Evolutionary conservation across 2,797 vertebrate species (phyloP).

Genomic region (Malacoctenus gilli): DNA sequence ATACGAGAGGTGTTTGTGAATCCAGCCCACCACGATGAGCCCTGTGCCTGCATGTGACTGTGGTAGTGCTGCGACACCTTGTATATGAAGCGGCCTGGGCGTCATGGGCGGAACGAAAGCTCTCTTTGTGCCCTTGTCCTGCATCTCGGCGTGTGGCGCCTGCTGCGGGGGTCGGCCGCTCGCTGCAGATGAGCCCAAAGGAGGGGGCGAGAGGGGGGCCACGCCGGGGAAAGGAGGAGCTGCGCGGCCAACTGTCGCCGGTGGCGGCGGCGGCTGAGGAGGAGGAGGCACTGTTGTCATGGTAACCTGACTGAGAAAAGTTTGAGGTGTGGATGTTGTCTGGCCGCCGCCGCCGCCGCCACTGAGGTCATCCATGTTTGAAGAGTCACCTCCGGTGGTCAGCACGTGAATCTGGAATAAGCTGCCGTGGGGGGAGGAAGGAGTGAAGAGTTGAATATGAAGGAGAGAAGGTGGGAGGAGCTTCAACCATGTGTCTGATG

Average conservation of each 20-base stretch:
- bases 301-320: constrained; percentile 72
- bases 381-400: constrained; percentile 59
- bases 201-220: constrained; percentile 52
- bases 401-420: constrained; percentile 72
- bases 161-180: constrained; percentile 60
- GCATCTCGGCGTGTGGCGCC: constrained; percentile 54
- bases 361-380: constrained; percentile 58
- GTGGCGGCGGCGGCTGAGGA: constrained; percentile 51
- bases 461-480: constrained; percentile 1
- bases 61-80: constrained; percentile 71
- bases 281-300: constrained; percentile 68
- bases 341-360: constrained; percentile 46
- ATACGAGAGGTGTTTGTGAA: constrained; percentile 31
- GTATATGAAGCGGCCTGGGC: constrained; percentile 74
- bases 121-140: constrained; percentile 76
- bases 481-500: constrained; percentile 2
- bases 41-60: constrained; percentile 24
- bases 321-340: constrained; percentile 67
- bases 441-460: constrained; percentile 24
- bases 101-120: constrained; percentile 76
- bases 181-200: constrained; percentile 62
- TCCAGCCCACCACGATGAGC: constrained; percentile 22
- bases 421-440: constrained; percentile 55
- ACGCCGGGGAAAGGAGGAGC: constrained; percentile 48
- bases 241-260: constrained; percentile 57